phyloP scores from a whole-genome alignment of 2,113 vertebrate species.

The Galbula dea region DNA sequence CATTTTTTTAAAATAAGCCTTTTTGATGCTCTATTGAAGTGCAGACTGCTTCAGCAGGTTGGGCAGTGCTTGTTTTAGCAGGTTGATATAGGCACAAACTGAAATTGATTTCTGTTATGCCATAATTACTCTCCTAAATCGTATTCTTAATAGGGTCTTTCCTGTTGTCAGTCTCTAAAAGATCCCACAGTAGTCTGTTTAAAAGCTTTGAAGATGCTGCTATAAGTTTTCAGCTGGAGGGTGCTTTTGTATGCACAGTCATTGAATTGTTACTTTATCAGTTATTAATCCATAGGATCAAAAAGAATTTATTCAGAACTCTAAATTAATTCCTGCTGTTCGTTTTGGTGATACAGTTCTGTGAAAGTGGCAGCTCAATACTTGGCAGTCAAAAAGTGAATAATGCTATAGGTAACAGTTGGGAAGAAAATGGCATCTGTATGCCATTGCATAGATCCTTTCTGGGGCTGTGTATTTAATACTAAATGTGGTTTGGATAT shows the following conservation, averaged over 20 bases:
- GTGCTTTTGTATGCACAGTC: neutral
- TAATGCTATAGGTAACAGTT: neutral
- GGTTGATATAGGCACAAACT: neutral
- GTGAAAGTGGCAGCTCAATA: neutral
- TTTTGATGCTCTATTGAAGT: neutral
- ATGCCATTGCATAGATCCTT: neutral
- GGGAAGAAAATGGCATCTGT: neutral
- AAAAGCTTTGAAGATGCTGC: neutral
- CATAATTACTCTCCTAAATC: neutral
- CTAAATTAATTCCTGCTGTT: neutral
- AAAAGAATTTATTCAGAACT: neutral
- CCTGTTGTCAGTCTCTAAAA: neutral
- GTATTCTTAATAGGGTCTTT: neutral
- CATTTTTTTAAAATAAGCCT: neutral
- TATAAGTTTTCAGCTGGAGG: neutral
- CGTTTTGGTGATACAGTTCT: neutral
- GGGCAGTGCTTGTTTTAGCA: neutral
- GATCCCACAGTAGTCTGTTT: fast-evolving
- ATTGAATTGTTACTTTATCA: neutral
- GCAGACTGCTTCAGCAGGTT: neutral
- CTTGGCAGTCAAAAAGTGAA: neutral
- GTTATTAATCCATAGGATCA: neutral
- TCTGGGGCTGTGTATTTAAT: neutral
- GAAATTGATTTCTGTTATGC: neutral
- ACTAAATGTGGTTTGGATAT: neutral